phyloP scores from a whole-genome alignment of 2,888 invertebrate species.

The Lottia gigantea region DNA sequence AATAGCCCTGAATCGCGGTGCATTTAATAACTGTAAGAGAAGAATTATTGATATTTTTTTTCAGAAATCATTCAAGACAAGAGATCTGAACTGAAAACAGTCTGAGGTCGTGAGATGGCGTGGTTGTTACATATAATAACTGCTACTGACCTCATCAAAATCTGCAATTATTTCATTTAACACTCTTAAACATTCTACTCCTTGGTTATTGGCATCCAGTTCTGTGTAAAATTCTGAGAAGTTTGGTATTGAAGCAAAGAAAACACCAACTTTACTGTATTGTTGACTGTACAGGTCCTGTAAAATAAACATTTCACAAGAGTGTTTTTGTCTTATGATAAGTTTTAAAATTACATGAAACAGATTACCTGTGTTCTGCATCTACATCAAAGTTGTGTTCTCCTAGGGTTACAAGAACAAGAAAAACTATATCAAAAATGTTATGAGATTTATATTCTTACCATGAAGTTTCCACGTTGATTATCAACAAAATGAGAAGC shows the following conservation, averaged over 20 bases:
- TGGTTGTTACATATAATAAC: too few species aligned
- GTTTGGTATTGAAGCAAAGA: constrained; percentile 92
- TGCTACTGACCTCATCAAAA: constrained; percentile 82
- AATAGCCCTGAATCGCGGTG: constrained; percentile 86
- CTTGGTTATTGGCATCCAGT: constrained; percentile 91
- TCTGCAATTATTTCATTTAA: constrained; percentile 93
- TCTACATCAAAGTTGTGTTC: too few species aligned
- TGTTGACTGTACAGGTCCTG: constrained; percentile 94
- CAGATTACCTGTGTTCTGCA: too few species aligned
- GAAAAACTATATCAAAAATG: too few species aligned
- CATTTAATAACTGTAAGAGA: constrained; percentile 77
- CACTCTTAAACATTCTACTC: constrained; percentile 86
- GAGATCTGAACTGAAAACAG: not conserved
- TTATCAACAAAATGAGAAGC: constrained; percentile 90
- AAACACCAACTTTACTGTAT: constrained; percentile 89
- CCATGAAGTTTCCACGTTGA: constrained; percentile 53
- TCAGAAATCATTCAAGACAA: not conserved
- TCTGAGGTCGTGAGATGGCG: too few species aligned
- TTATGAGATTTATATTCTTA: constrained; percentile 22
- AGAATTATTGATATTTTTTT: not conserved
- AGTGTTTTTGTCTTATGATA: not conserved
- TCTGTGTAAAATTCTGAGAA: constrained; percentile 95
- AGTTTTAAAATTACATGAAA: not conserved
- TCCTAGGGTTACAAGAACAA: too few species aligned
- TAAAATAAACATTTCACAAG: constrained; percentile 25